phyloP scores from a whole-genome alignment of 2,113 vertebrate species.

The Rhabdomys dilectus region DNA sequence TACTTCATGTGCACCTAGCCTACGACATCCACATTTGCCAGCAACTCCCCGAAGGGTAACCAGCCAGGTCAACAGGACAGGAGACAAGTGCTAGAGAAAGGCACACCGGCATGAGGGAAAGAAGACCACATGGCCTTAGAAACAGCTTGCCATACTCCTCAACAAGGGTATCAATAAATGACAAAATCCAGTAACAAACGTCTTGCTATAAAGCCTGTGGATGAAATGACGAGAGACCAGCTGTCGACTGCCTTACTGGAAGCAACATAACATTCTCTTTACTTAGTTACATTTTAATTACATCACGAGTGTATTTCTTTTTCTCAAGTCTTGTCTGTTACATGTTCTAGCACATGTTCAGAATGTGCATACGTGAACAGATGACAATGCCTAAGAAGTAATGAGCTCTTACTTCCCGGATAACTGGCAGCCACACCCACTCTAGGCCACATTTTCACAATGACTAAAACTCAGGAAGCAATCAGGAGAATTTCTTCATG shows the following conservation, averaged over 20 bases:
- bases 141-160: neutral
- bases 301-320: slow-evolving; percentile 16
- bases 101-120: neutral
- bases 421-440: neutral
- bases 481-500: neutral
- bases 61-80: neutral
- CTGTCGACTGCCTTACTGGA: neutral
- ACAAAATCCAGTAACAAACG: neutral
- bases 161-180: neutral
- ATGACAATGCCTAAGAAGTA: neutral
- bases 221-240: neutral
- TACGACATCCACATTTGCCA: neutral
- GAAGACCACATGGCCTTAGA: neutral
- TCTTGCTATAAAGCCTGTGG: neutral
- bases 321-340: slow-evolving; percentile 24
- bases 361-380: neutral
- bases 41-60: neutral
- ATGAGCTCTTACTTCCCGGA: neutral
- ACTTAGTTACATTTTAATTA: neutral
- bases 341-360: neutral
- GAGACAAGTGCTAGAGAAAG: neutral
- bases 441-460: slow-evolving; percentile 21
- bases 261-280: neutral
- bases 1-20: neutral
- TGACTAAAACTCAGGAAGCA: slow-evolving; percentile 35